Base-by-base conservation (phyloP, 2,113 vertebrate species). In the Sigmodon hispidus region DNA sequence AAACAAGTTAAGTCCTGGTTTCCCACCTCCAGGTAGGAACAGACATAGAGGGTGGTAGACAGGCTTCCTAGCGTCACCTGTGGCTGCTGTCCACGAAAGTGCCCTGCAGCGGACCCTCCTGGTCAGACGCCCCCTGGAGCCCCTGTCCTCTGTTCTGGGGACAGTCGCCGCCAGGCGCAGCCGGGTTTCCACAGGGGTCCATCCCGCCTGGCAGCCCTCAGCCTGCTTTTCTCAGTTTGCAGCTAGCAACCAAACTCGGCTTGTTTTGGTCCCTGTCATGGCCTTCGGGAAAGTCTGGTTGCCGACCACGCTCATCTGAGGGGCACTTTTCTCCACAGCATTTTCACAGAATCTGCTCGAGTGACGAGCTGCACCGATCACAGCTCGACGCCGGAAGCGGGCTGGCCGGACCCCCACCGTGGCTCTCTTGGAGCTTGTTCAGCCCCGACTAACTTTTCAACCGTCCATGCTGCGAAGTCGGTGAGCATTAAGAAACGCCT, bases 1-100 rank as follows among this genome's bases (percentile, higher is more conserved):
- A 9, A 16, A 57, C 79, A 34, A 16, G 59, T 40, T 9, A 9
- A n/a, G 31, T 21, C 21, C 69, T 22, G 59, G 55, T 36, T 84
- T 29, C 2, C 43, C 55, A 1, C 1, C 55, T 31, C 63, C 29
- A 22, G 36, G 5, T 7, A 61, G 57, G 34, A 59, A 52, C n/a
- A 9, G 45, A 5, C 40, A 88, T 31, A 3, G 36, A 17, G 26
- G 59, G 22, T 6, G 24, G 55, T 11, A 0, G 50, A 22, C 1
- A 59, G 31, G 31, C n/a, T 10, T 21, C 55, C 72, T 31, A 15
- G 73, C 61, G 11, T 94, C 98, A 99, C 99, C 99, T 99, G 98
- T 96, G 97, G 65, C 94, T 96, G 96, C 98, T 97, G 48, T 96
- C 98, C 52, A 69, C 95, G 57, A 70, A 83, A 11, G 96, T 96